A percentile compares a stretch with the other conserved stretches of the same genome.
phyloP scores from a whole-genome alignment of 2,113 vertebrate species.

The Mormyrus lacerda region DNA sequence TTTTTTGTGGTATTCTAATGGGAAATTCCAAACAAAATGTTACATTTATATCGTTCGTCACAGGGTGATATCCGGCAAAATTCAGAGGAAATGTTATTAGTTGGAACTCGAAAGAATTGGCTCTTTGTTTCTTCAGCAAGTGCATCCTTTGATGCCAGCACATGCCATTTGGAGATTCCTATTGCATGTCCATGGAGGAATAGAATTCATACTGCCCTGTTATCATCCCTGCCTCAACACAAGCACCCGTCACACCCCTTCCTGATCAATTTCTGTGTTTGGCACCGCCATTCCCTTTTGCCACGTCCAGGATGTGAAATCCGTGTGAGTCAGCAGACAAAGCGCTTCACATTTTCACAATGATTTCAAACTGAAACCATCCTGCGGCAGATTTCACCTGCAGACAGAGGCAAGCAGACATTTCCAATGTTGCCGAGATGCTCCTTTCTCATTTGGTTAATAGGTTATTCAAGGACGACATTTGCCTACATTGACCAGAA shows the following conservation, averaged over 20 bases:
- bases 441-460: constrained; percentile 14
- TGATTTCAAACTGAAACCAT: background rate
- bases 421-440: background rate
- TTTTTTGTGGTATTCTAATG: background rate
- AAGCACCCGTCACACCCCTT: background rate
- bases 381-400: background rate
- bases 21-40: background rate
- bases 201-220: background rate
- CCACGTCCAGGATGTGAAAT: background rate
- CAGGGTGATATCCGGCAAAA: background rate
- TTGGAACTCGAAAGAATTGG: background rate
- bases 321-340: background rate
- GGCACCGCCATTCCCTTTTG: background rate
- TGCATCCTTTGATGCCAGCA: background rate
- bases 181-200: background rate
- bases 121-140: background rate
- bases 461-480: constrained; percentile 21
- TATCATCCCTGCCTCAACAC: background rate
- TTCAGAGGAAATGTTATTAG: background rate
- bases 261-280: background rate
- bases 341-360: background rate
- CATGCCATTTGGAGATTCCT: background rate
- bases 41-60: background rate
- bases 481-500: constrained; percentile 14
- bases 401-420: background rate